Evolutionary conservation across 2,113 vertebrate genomes (phyloP).

Genomic region (Sula dactylatra): DNA sequence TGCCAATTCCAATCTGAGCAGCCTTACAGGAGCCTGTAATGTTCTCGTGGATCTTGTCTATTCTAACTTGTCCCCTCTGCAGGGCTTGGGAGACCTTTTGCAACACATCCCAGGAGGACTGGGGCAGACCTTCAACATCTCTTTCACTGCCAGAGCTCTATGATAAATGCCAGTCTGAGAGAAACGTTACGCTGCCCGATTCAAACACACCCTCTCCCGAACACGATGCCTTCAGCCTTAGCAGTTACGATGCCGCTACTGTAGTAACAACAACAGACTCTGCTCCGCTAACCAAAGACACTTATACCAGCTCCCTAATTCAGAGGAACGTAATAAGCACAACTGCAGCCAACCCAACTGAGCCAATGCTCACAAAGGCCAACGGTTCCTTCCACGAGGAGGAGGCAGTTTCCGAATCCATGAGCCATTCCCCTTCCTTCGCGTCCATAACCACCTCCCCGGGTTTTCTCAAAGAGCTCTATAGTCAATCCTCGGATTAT

Average conservation of each 20-base stretch:
- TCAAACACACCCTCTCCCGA: not conserved
- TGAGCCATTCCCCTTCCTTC: not conserved
- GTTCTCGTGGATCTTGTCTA: not conserved
- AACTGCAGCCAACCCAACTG: not conserved
- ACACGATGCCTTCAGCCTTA: not conserved
- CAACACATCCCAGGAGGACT: not conserved
- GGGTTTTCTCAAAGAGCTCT: not conserved
- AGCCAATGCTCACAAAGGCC: not conserved
- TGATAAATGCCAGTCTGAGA: constrained; percentile 1
- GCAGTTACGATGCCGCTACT: not conserved
- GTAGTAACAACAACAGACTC: not conserved
- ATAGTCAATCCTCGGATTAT: not conserved
- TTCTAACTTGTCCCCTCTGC: constrained; percentile 7
- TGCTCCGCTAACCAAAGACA: not conserved
- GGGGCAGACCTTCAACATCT: not conserved
- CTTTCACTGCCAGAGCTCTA: constrained; percentile 54
- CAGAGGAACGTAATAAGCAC: not conserved
- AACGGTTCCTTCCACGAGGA: not conserved
- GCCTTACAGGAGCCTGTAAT: not conserved
- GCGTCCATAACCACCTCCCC: not conserved
- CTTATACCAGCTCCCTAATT: not conserved
- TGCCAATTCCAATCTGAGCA: not conserved
- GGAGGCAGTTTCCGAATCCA: not conserved
- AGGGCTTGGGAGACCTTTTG: constrained; percentile 70
- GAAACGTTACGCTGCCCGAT: not conserved